A percentile compares a stretch with the other conserved stretches of the same genome.
phyloP scores from a whole-genome alignment of 2,888 invertebrate genomes.

The Anarsia innoxiella region DNA sequence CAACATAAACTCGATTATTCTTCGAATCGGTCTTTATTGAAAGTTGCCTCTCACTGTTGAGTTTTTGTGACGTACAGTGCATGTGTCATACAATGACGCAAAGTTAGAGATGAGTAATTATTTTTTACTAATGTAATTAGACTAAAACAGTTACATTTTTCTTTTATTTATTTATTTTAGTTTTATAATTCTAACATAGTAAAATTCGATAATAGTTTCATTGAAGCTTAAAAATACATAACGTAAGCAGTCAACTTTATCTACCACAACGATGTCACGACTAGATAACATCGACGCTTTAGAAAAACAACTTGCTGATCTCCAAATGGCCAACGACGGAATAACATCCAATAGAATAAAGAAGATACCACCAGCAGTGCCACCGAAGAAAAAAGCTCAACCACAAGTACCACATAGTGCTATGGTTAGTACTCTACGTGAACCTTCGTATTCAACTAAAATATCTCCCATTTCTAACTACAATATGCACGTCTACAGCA shows the following conservation, averaged over 20 bases:
- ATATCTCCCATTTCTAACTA: constrained; percentile 63
- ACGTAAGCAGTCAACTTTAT: constrained; percentile 11
- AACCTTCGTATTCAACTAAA: constrained; percentile 83
- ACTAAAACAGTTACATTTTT: no score
- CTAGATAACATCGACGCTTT: constrained; percentile 77
- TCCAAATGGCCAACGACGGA: constrained; percentile 75
- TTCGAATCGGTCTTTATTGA: no score
- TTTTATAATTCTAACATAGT: no score
- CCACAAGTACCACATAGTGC: constrained; percentile 86
- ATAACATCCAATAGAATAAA: constrained; percentile 44
- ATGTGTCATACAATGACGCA: no score
- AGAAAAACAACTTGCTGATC: constrained; percentile 81
- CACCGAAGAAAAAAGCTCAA: constrained; percentile 83
- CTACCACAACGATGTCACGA: constrained; percentile 46
- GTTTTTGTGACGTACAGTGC: no score
- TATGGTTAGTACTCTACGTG: constrained; percentile 79
- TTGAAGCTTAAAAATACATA: no score
- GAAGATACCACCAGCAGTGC: constrained; percentile 86
- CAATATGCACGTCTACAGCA: constrained; percentile 22
- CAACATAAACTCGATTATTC: no score
- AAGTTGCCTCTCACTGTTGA: no score
- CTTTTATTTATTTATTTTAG: no score
- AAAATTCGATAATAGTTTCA: no score
- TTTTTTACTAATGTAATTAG: no score
- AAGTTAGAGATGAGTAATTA: no score